Evolutionary conservation across 2,888 invertebrate genomes (phyloP).

Genomic region (Leptopterna dolabrata): DNA sequence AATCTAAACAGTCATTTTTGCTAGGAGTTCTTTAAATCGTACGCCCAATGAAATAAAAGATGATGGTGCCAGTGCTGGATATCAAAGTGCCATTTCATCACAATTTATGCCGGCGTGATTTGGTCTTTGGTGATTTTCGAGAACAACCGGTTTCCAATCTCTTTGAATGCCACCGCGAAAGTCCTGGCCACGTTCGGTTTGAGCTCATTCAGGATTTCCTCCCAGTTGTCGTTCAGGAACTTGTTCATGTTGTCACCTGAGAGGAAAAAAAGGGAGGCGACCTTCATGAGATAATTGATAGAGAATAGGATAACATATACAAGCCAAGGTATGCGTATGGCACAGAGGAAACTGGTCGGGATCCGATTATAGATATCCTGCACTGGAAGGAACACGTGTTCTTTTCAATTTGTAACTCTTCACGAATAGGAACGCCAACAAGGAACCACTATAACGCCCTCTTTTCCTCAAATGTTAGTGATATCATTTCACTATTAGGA

Average conservation of each 20-base stretch:
- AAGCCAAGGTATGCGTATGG: too few species aligned
- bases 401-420: too few species aligned
- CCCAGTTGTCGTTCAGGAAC: constrained; percentile 63
- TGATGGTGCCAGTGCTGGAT: not conserved
- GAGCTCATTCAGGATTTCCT: constrained; percentile 67
- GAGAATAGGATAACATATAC: not conserved
- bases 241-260: constrained; percentile 68
- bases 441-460: too few species aligned
- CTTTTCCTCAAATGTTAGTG: too few species aligned
- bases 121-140: constrained; percentile 62
- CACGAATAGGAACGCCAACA: too few species aligned
- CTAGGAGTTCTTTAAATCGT: not conserved
- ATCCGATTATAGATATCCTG: too few species aligned
- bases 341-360: too few species aligned
- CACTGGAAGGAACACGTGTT: too few species aligned
- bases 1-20: not conserved
- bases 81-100: not conserved
- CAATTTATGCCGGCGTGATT: constrained; percentile 31
- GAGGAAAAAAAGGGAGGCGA: not conserved
- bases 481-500: too few species aligned
- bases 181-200: constrained; percentile 65
- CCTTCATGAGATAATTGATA: not conserved
- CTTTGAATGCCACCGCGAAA: constrained; percentile 65
- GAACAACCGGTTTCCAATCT: constrained; percentile 67
- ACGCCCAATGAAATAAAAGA: too few species aligned